Base-by-base conservation (phyloP, 2,888 invertebrate genomes). In the Agrotis segetum region DNA sequence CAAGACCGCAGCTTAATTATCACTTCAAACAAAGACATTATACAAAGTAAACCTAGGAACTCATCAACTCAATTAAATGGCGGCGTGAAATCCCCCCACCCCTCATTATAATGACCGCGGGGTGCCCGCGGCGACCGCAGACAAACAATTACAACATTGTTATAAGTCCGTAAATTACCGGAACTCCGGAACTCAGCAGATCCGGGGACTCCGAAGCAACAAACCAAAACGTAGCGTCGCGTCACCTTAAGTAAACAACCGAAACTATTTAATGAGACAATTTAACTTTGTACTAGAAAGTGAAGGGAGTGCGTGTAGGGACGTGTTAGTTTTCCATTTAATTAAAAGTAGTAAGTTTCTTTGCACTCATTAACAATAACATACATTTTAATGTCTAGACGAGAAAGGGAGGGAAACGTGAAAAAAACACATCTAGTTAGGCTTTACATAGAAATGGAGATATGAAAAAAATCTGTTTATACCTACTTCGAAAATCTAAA, bases 121-220 rank as follows among this genome's bases (percentile, higher is more conserved):
- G 53, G 47, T n/a, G 77, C 56, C 66, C 52, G 46, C 62, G 34
- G 47, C 46, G 3, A 49, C 71, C 67, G 46, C 62, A 60, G 52
- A 81, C 82, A 72, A 82, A 77, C 79, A 77, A 68, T n/a, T n/a
- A n/a, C n/a, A n/a, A n/a, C n/a, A n/a, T n/a, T 72, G 72, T 77
- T 66, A 62, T 62, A 68, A 67, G 52, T 59, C 67, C 47, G 61
- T 50, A 75, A 80, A 81, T 81, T 66, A 60, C 67, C 65, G 80
- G 49, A 60, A 59, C 66, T 66, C 40, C 49, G 56, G 24, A 63
- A 53, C 64, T 34, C 16, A 7, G n/a, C 13, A 14, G 24, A 47
- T 19, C 67, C 55, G 67, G 66, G 11, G 60, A 17, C 21, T 34
- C 21, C 71, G 46, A 34, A 3, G 47, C 29, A 46, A 66, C 67